Evolutionary conservation across 2,888 invertebrate genomes (phyloP), one percentile per base, ranked within the genome.

Genomic region (Platynereis dumerilii): DNA sequence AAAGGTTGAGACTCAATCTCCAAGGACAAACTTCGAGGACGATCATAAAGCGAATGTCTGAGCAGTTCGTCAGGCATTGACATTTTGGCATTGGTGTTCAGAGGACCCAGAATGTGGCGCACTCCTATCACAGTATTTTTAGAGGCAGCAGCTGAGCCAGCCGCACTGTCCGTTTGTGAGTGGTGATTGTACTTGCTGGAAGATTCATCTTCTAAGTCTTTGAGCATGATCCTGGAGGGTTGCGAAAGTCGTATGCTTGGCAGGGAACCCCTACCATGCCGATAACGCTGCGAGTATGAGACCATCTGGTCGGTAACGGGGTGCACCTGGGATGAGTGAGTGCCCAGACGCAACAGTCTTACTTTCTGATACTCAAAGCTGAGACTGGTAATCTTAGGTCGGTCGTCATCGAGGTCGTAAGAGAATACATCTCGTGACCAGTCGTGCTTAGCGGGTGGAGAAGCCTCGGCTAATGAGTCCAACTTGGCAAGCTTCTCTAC

Each of bases 351-450:
- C 28, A 60, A 22, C 26, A 48, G 54, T 39, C 48, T 54, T 2
- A 28, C 54, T 24, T 53, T 54, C 42, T 61, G 54, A 12, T 27
- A 54, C 15, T 54, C 55, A 1, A 54, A 39, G 26, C 61, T 61
- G 1, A 61, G 61, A 22, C 39, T 61, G 44, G 61, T 55, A 27
- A 61, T 61, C 20, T 61, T 61, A 20, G 61, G 61, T 17, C 61
- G 54, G 26, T 54, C 39, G 2, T 24, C 20, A 26, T 54, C n/a
- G 42, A 44, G 26, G 17, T 55, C 55, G 7, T 34, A 34, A 34
- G 34, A 34, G 34, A 29, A 24, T n/a, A 45, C 59, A 22, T 42
- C 34, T 15, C 27, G n/a, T 22, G 24, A 17, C 7, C 28, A 28
- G 22, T 20, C 55, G 12, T 29, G 22, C 12, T 52, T 24, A 1